Base-by-base conservation (phyloP, 1,140 invertebrate genomes). In the Venturia canescens region DNA sequence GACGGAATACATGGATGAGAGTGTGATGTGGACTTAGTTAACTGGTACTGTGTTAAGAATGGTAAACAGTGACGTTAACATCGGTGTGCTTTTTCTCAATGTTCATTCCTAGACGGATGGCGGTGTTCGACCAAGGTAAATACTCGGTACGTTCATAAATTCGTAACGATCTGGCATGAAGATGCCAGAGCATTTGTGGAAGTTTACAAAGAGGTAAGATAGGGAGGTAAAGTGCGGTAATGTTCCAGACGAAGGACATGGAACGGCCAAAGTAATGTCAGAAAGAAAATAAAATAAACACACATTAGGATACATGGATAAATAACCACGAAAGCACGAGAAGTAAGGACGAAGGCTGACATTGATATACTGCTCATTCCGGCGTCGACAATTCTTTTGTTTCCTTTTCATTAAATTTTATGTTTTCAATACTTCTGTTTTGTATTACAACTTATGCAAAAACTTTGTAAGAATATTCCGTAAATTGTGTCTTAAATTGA, bases 61-160 rank as follows among this genome's bases (percentile, higher is more conserved):
- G 27, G 60, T 27, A 27, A 63, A 63, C 16, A 63, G 23, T 27
- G 60, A 27, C 3, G 26, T 26, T 23, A 4, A 1, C n/a, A 63
- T 63, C 60, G 60, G n/a, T 63, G 60, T n/a, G n/a, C 27, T 23
- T 63, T 23, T 63, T 23, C 60, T 63, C n/a, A 23, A 26, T 63
- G 23, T 63, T 11, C 4, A 15, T 60, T n/a, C 3, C 26, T 26
- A 44, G 18, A 53, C 48, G 15, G 21, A 50, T 23, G 1, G 27
- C 7, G 11, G 70, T 48, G 4, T 74, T 74, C 44, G 16, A 76
- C 21, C 7, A 53, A 53, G 53, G 23, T 50, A 13, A 76, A 60
- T 60, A 53, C 50, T 31, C 29, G 50, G 72, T 48, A 76, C 72
- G 72, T 76, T 76, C 72, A 53, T 76, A 76, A 76, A 76, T 60